Evolutionary conservation across 2,797 vertebrate species (phyloP).

Genomic region (Thunnus albacares): DNA sequence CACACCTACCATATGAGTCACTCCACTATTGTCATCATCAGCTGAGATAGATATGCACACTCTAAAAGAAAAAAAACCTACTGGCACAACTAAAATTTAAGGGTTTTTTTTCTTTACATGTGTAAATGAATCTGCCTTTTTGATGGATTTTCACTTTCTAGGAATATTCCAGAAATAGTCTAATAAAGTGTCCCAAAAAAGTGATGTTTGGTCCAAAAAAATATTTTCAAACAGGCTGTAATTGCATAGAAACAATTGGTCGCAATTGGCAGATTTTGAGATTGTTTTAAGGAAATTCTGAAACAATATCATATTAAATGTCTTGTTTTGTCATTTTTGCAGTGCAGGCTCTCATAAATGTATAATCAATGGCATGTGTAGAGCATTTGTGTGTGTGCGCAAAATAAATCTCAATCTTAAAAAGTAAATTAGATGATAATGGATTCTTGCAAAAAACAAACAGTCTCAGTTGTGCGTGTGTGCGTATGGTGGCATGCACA

Average conservation of each 20-base stretch:
- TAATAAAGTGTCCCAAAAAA: background rate
- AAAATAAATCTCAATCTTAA: background rate
- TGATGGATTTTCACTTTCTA: background rate
- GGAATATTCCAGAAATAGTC: conserved; percentile 10
- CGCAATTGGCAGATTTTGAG: conserved; percentile 11
- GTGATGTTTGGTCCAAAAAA: conserved; percentile 1
- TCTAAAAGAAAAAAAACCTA: background rate
- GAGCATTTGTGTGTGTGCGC: background rate
- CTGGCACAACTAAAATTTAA: background rate
- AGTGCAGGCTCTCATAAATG: conserved; percentile 1
- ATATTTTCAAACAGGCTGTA: background rate
- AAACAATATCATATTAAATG: background rate
- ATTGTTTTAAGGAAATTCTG: conserved; percentile 6
- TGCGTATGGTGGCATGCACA: background rate
- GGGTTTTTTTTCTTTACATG: background rate
- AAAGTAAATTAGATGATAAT: background rate
- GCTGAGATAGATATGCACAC: conserved; percentile 13
- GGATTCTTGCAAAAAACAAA: background rate
- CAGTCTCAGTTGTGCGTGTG: background rate
- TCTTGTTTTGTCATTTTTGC: background rate
- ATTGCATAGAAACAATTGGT: conserved; percentile 22
- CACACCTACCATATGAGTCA: conserved; percentile 39
- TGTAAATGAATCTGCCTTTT: conserved; percentile 6
- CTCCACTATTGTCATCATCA: conserved; percentile 11
- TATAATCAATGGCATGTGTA: conserved; percentile 10